Conservation (phyloP, 2,113 vertebrate genomes). For the Anthoscopus minutus region DNA sequence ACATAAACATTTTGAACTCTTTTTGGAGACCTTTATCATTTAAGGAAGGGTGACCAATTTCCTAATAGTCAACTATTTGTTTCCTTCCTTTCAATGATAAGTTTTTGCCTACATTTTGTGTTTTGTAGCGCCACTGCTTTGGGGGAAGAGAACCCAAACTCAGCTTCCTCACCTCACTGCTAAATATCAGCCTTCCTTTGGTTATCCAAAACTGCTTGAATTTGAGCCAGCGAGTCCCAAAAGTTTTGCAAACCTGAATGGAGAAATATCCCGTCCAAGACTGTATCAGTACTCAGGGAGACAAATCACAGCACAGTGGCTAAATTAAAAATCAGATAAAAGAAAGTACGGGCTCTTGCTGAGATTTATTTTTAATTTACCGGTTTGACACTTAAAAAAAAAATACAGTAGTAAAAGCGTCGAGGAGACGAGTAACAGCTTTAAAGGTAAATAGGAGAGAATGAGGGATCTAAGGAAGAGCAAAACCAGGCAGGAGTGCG, state of each 20-base stretch:
- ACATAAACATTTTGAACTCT: rapidly evolving
- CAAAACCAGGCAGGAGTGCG: not conserved
- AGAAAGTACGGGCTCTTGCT: not conserved
- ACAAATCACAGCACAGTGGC: not conserved
- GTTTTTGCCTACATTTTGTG: not conserved
- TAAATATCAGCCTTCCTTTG: not conserved
- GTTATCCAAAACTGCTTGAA: not conserved
- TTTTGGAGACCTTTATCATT: not conserved
- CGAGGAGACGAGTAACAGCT: not conserved
- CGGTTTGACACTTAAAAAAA: not conserved
- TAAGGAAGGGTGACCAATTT: not conserved
- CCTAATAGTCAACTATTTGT: not conserved
- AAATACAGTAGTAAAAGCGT: not conserved
- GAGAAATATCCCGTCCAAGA: not conserved
- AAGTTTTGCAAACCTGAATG: not conserved
- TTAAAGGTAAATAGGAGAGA: not conserved
- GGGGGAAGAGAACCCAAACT: not conserved
- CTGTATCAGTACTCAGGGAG: not conserved
- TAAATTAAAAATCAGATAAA: not conserved
- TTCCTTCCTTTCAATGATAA: not conserved
- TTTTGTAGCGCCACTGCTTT: not conserved
- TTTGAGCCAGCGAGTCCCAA: not conserved
- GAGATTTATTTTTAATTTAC: not conserved
- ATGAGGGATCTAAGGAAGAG: not conserved
- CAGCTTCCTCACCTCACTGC: not conserved